Conservation (phyloP, 2,797 vertebrate species). For the Cuculus canorus region DNA sequence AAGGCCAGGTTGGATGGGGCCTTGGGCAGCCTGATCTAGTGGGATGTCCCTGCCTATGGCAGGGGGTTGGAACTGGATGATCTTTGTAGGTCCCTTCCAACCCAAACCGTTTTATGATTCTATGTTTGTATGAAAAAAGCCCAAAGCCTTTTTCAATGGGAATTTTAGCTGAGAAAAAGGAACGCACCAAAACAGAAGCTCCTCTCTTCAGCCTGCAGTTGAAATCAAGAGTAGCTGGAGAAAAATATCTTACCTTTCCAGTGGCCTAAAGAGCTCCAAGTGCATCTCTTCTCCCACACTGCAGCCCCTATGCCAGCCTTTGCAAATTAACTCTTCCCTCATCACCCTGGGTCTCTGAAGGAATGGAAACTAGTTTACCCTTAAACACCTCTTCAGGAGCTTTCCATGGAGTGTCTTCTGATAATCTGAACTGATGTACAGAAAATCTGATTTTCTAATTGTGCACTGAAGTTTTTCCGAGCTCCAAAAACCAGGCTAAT, state of each 20-base stretch:
- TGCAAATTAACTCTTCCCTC: neutral
- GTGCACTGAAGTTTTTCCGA: neutral
- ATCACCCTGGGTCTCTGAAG: neutral
- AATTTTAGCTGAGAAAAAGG: neutral
- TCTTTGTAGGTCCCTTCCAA: too few relatives aligned
- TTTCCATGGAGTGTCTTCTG: neutral
- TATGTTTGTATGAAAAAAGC: neutral
- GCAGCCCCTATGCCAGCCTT: neutral
- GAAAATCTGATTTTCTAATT: neutral
- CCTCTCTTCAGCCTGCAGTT: neutral
- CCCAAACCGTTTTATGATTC: too few relatives aligned
- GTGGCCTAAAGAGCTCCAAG: neutral
- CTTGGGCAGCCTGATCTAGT: too few relatives aligned
- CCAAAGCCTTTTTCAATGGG: neutral
- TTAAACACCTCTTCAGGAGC: neutral
- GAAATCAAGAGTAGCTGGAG: neutral
- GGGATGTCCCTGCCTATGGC: too few relatives aligned
- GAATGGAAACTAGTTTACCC: neutral
- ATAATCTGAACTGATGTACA: neutral
- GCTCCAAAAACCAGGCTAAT: neutral
- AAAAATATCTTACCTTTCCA: neutral
- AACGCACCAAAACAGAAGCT: neutral
- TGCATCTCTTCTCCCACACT: neutral
- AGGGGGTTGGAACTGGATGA: too few relatives aligned
- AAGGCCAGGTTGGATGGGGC: too few relatives aligned